Evolutionary conservation across 2,888 invertebrate genomes (phyloP).

Genomic region (Pilophorus perplexus): DNA sequence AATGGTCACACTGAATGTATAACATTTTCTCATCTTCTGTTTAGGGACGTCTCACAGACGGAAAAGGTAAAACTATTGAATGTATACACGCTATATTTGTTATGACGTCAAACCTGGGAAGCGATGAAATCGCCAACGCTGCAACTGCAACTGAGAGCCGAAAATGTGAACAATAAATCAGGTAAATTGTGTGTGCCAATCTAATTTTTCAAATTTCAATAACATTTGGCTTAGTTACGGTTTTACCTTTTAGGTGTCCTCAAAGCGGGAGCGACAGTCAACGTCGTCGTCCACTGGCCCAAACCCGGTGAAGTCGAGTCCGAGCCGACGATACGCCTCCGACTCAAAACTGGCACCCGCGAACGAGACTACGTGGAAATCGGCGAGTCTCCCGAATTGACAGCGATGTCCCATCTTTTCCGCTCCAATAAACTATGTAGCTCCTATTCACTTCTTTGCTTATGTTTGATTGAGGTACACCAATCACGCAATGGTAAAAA

Average conservation of each 20-base stretch:
- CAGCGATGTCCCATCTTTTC: constrained; percentile 1
- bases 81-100: constrained; percentile 90
- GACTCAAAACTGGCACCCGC: constrained; percentile 52
- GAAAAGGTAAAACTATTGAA: constrained; percentile 83
- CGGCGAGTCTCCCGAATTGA: constrained; percentile 18
- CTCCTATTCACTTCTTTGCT: too few species aligned
- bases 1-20: too few species aligned
- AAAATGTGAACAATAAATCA: constrained; percentile 52
- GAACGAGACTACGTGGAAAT: constrained; percentile 30
- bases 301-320: constrained; percentile 53
- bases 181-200: too few species aligned
- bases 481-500: too few species aligned
- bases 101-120: constrained; percentile 89
- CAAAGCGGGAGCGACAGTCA: constrained; percentile 59
- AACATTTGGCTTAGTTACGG: too few species aligned
- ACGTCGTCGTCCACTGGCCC: constrained; percentile 56
- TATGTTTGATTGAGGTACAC: too few species aligned
- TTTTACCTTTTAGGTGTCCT: constrained; percentile 57
- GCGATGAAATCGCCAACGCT: constrained; percentile 83
- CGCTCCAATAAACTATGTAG: too few species aligned
- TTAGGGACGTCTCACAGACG: constrained; percentile 83
- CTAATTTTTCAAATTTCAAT: too few species aligned
- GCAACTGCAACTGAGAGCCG: constrained; percentile 73
- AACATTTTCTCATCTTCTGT: too few species aligned
- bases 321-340: constrained; percentile 54